These are phyloP conservation scores for Nysson spinosus DNA, from an alignment of 2,888 invertebrate genomes.

Conservation along the genomic window DNA sequence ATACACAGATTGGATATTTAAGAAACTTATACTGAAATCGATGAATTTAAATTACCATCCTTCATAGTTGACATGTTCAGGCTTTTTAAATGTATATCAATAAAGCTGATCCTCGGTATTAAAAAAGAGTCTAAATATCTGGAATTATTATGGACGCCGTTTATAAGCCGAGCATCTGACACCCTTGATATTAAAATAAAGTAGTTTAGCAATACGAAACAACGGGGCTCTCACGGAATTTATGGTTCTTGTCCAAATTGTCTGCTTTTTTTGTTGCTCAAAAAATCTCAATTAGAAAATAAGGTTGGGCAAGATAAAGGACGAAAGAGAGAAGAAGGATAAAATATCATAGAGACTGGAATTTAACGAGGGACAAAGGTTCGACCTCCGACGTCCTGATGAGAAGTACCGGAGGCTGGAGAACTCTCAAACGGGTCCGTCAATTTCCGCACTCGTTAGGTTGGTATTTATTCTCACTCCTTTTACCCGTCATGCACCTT, in stretches of 20 bases:
- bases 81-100: no score
- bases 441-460: conserved; percentile 70
- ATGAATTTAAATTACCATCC: no score
- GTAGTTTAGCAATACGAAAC: conserved; percentile 14
- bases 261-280: conserved; percentile 6
- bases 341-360: conserved; percentile 59
- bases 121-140: no score
- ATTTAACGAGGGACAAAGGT: conserved; percentile 66
- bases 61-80: no score
- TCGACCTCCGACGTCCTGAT: conserved; percentile 52
- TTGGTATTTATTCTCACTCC: conserved; percentile 68
- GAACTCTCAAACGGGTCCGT: conserved; percentile 62
- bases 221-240: conserved; percentile 19
- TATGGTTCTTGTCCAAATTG: conserved; percentile 28
- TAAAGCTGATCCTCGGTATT: no score
- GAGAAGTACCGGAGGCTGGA: conserved; percentile 52
- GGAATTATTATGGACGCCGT: no score
- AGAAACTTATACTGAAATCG: no score
- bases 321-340: conserved; percentile 1
- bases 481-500: conserved; percentile 51
- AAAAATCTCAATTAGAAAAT: conserved; percentile 18
- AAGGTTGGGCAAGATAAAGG: conserved; percentile 15
- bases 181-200: no score
- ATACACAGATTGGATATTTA: no score
- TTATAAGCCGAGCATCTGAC: no score